A percentile compares a stretch with the other conserved stretches of the same genome.
These are phyloP conservation scores for Saccostrea glomerata DNA, from an alignment of 1,140 invertebrate genomes.

Conservation along the genomic window DNA sequence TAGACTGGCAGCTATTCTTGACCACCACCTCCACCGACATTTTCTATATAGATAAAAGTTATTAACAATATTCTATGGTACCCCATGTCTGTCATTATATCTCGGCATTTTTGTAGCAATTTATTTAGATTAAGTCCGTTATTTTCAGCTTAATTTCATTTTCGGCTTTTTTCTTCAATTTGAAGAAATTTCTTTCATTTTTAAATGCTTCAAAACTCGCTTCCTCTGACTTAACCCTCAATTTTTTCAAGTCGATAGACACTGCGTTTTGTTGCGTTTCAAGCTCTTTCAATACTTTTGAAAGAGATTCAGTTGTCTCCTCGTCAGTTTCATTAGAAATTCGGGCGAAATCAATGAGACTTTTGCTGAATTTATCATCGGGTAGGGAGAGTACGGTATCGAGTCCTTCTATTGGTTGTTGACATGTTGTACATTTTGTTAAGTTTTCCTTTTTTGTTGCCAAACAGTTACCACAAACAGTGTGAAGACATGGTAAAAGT, in stretches of 20 bases:
- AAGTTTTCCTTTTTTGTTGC: background rate
- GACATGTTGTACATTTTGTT: background rate
- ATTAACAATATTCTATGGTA: too few species aligned
- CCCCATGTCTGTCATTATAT: background rate
- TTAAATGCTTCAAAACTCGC: background rate
- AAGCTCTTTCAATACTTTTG: slow-evolving; percentile 5
- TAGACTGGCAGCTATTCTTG: slow-evolving; percentile 19
- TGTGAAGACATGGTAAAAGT: slow-evolving; percentile 42
- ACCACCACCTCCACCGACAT: slow-evolving; percentile 31
- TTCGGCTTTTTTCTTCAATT: slow-evolving; percentile 16
- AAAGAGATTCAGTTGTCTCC: background rate
- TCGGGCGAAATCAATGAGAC: background rate
- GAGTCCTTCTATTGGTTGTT: slow-evolving; percentile 3
- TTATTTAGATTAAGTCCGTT: slow-evolving; percentile 18
- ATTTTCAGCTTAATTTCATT: slow-evolving; percentile 30
- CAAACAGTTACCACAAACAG: slow-evolving; percentile 27
- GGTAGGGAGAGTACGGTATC: background rate
- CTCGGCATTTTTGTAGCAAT: too few species aligned
- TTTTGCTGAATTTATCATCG: background rate
- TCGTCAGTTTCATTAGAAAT: background rate
- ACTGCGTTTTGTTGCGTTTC: background rate
- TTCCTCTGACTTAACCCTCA: background rate
- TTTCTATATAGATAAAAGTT: background rate
- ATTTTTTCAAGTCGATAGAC: background rate
- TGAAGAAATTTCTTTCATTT: background rate